Evolutionary conservation across 2,797 vertebrate genomes (phyloP).

Genomic region (Enoplosus armatus): DNA sequence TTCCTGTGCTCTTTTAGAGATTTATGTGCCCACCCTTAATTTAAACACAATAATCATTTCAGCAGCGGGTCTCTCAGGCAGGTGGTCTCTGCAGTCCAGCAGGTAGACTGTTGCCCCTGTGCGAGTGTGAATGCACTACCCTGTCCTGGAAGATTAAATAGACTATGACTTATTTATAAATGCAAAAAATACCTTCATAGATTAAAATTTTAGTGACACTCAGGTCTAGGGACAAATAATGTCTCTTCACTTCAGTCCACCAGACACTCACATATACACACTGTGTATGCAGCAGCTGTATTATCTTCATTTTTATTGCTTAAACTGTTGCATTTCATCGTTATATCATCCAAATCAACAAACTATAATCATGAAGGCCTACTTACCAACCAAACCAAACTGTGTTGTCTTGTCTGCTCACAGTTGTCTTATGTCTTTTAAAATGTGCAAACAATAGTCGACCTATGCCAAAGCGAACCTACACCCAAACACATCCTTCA

Average conservation of each 20-base stretch:
- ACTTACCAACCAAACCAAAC: background rate
- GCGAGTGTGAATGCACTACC: conserved; percentile 26
- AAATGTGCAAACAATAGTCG: conserved; percentile 5
- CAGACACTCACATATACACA: background rate
- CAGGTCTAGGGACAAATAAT: conserved; percentile 39
- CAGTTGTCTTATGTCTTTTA: background rate
- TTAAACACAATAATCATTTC: background rate
- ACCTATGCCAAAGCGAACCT: background rate
- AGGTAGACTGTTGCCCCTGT: conserved; percentile 24
- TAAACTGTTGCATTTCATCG: background rate
- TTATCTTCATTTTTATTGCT: background rate
- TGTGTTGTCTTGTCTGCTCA: background rate
- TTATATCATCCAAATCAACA: background rate
- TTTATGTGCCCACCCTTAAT: background rate
- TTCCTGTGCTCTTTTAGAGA: background rate
- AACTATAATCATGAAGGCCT: background rate
- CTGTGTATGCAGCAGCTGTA: conserved; percentile 3
- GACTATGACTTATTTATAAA: conserved; percentile 77
- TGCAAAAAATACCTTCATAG: conserved; percentile 71
- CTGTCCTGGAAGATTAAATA: conserved; percentile 63
- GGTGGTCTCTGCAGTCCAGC: conserved; percentile 32
- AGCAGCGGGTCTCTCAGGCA: conserved; percentile 1
- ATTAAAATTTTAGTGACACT: conserved; percentile 65
- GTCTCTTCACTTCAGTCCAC: conserved; percentile 17
- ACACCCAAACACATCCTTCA: conserved; percentile 47